These are phyloP conservation scores for Drosophila equinoxialis DNA, from an alignment of 1,140 invertebrate species.

Conservation along the genomic window DNA sequence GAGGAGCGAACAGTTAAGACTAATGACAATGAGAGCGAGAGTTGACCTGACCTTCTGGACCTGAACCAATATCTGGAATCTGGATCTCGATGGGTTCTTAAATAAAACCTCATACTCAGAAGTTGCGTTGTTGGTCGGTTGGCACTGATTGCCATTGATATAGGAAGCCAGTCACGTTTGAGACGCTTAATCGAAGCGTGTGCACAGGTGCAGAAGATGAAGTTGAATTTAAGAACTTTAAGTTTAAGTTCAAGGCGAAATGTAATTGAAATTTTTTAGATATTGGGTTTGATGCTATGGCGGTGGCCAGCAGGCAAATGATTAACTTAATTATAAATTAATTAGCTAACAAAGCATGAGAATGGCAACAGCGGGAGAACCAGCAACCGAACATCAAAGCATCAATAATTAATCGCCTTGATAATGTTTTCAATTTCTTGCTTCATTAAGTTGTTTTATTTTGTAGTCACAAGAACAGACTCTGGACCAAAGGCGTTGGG, in stretches of 20 bases:
- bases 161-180: slow-evolving; percentile 68
- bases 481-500: slow-evolving; percentile 36
- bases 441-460: slow-evolving; percentile 76
- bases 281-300: slow-evolving; percentile 8
- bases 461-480: slow-evolving; percentile 17
- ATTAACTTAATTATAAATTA: slow-evolving; percentile 81
- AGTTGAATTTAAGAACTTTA: slow-evolving; percentile 49
- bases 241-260: slow-evolving; percentile 19
- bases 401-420: slow-evolving; percentile 80
- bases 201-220: slow-evolving; percentile 47
- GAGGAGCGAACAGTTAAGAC: slow-evolving; percentile 41
- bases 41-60: slow-evolving; percentile 1
- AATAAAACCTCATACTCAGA: slow-evolving; percentile 33
- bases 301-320: slow-evolving; percentile 44
- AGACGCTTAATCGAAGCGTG: slow-evolving; percentile 62
- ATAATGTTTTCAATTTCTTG: slow-evolving; percentile 81
- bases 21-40: slow-evolving; percentile 55
- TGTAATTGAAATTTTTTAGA: slow-evolving; percentile 16
- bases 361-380: slow-evolving; percentile 10
- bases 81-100: slow-evolving; percentile 27
- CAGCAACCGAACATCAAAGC: slow-evolving; percentile 64
- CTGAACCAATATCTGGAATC: slow-evolving; percentile 6
- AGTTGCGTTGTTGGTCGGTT: neutral
- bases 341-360: slow-evolving; percentile 56
- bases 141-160: slow-evolving; percentile 56